These are phyloP conservation scores for Aeoliscus strigatus DNA, from an alignment of 2,797 vertebrate species.

Conservation along the genomic window DNA sequence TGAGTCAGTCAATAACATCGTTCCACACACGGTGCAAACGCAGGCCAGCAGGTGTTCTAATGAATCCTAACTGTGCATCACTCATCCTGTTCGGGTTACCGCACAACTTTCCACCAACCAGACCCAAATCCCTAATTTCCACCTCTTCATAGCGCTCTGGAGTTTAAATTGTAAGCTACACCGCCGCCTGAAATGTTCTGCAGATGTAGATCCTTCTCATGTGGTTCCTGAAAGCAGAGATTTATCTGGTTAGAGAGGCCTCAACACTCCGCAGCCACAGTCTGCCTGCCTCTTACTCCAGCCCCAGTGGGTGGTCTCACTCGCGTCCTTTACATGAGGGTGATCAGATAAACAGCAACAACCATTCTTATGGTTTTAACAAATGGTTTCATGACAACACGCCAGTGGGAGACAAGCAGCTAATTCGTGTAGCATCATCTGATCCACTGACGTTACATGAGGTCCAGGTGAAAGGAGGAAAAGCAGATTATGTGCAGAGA, in stretches of 20 bases:
- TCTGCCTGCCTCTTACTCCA: conserved; percentile 50
- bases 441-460: conserved; percentile 26
- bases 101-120: conserved; percentile 60
- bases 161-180: conserved; percentile 71
- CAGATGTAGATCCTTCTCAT: conserved; percentile 75
- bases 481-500: conserved; percentile 29
- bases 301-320: conserved; percentile 72
- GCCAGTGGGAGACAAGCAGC: conserved; percentile 36
- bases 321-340: conserved; percentile 36
- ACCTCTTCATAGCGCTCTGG: conserved; percentile 69
- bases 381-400: conserved; percentile 38
- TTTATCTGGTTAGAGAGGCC: conserved; percentile 74
- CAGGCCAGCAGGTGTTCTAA: conserved; percentile 50
- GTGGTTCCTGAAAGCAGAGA: conserved; percentile 78
- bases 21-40: too few species aligned
- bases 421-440: conserved; percentile 16
- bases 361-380: conserved; percentile 43
- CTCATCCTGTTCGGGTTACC: conserved; percentile 58
- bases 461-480: conserved; percentile 38
- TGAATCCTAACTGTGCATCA: conserved; percentile 47
- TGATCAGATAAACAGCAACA: conserved; percentile 55
- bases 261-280: conserved; percentile 59
- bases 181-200: conserved; percentile 70
- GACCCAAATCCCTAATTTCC: conserved; percentile 72
- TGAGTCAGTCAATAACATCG: too few species aligned